Evolutionary conservation across 2,888 invertebrate genomes (phyloP), one percentile per base, ranked within the genome.

Genomic region (Acanthosepion esculentum): DNA sequence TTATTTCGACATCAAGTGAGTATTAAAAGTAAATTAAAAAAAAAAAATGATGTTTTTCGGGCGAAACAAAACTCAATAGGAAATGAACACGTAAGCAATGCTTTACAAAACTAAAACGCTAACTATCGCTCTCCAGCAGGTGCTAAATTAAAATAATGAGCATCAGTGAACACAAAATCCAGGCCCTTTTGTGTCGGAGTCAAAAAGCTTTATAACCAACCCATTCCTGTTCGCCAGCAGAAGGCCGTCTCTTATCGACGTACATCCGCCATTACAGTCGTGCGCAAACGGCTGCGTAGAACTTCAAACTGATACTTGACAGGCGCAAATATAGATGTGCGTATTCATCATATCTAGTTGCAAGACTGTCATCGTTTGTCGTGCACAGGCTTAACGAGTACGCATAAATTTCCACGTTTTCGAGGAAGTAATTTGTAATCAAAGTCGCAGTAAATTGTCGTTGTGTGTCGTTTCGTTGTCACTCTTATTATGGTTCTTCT

Each of bases 361-460:
- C 78, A n/a, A 18, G 15, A n/a, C n/a, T 78, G n/a, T 78, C 78
- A 78, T 78, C 78, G 33, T 78, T n/a, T 78, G 78, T 78, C 78
- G 78, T 33, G 78, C 10, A 15, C n/a, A 15, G 15, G 78, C 78
- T 15, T n/a, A 78, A 78, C 33, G 78, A 78, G 15, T 78, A n/a
- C 20, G n/a, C n/a, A 78, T 78, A 78, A 78, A 78, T 78, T 33
- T 78, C 33, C 78, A 33, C 78, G n/a, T 78, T 78, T 78, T 78
- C 78, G 18, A n/a, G 78, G 78, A 78, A 78, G 78, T 78, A 78
- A 78, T 78, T 78, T 78, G 78, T 78, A 78, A 78, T 78, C n/a
- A 78, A n/a, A 78, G 78, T 78, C 78, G 78, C n/a, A n/a, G 78
- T n/a, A 78, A 78, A 78, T 78, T 33, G 78, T 78, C n/a, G 78